Conservation (phyloP, 2,888 invertebrate genomes). For the Napeogenes inachia region DNA sequence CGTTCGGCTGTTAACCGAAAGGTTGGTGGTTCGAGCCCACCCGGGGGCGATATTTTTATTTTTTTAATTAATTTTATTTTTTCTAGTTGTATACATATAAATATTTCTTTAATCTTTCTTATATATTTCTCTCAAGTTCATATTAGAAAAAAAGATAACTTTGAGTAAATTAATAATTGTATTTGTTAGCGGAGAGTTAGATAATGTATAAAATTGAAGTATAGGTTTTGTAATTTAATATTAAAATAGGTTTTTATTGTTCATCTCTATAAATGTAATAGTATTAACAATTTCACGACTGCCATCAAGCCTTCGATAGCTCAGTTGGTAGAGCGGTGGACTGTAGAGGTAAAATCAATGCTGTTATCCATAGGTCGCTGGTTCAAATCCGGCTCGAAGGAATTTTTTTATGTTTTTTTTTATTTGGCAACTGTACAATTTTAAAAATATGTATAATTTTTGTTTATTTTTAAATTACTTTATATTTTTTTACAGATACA, state of each 20-base stretch:
- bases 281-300: accelerated
- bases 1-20: conserved; percentile 99
- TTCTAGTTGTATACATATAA: too few species aligned
- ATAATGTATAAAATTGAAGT: too few species aligned
- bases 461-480: not conserved
- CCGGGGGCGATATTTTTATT: conserved; percentile 86
- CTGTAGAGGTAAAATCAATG: conserved; percentile 46
- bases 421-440: not conserved
- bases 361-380: conserved; percentile 76
- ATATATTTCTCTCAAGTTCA: too few species aligned
- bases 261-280: too few species aligned
- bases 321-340: conserved; percentile 71
- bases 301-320: conserved; percentile 55
- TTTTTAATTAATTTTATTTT: not conserved
- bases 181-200: too few species aligned
- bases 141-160: too few species aligned
- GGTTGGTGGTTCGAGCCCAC: conserved; percentile 99
- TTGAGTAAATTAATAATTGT: too few species aligned
- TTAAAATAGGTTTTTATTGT: too few species aligned
- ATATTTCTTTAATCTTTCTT: too few species aligned
- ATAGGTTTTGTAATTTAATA: too few species aligned
- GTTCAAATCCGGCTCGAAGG: conserved; percentile 76
- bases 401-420: conserved; percentile 33
- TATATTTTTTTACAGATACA: not conserved
- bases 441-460: not conserved